Evolutionary conservation across 2,888 invertebrate genomes (phyloP), one percentile per base, ranked within the genome.

Genomic region (Eupithecia centaureata): DNA sequence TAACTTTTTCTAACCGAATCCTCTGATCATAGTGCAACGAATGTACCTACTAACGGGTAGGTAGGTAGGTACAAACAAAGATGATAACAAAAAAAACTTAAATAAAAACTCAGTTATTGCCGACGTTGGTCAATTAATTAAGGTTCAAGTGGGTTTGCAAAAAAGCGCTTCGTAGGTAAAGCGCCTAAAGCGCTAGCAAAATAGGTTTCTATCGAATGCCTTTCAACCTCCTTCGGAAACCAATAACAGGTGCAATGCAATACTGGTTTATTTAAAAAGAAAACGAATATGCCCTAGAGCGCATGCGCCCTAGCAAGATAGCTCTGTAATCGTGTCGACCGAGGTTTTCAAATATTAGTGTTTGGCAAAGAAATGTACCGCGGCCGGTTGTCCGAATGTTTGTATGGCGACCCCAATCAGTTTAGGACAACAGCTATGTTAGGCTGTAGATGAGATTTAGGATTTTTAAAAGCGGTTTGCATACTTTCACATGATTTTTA

Each of bases 321-420:
- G 82, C 81, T 78, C 78, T 82, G 84, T 88, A 87, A 90, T 87
- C 86, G 87, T 77, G 79, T 78, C 79, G 79, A 80, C 80, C 83
- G 83, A 61, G 82, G 86, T 83, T 88, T 86, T 86, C 91, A 91
- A 92, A 92, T 91, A 91, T 92, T 92, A 87, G 89, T 91, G 88
- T 91, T 92, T 91, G 92, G 81, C 90, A 91, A 91, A 92, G 92
- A 92, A 91, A 87, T 87, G 79, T 80, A 74, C 77, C 63, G 64
- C 72, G 78, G 71, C 69, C 71, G 77, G 67, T 38, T 77, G 79
- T 79, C 73, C 76, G 82, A 77, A 68, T 77, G 79, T 78, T 63
- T 81, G 79, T 73, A 71, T 52, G 69, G 69, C 79, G 74, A 82
- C 84, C 81, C 84, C 83, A 82, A 85, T 85, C 86, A 83, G 61